Conservation (phyloP, 2,888 invertebrate species). For the Drosophila setosimentum region DNA sequence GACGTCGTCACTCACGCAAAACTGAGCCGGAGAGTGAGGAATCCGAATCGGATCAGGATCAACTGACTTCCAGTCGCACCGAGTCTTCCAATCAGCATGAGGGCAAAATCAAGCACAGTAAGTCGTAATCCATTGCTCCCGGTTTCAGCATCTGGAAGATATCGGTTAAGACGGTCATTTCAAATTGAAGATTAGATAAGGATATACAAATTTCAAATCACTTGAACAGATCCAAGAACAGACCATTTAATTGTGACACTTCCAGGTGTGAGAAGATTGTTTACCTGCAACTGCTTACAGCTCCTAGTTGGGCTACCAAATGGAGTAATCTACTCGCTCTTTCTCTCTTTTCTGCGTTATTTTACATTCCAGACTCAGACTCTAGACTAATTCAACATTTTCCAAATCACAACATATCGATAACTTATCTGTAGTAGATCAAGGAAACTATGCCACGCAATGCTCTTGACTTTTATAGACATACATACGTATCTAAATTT, state of each 20-base stretch:
- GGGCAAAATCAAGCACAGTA: constrained; percentile 90
- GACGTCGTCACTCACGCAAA: constrained; percentile 88
- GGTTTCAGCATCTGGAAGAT: constrained; percentile 14
- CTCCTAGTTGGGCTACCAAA: constrained; percentile 34
- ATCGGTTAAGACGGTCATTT: constrained; percentile 16
- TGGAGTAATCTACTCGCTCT: constrained; percentile 60
- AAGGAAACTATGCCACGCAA: constrained; percentile 37
- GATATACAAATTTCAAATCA: neutral
- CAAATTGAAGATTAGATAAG: neutral
- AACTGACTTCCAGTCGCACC: constrained; percentile 90
- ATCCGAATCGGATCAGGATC: constrained; percentile 91
- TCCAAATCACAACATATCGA: constrained; percentile 85
- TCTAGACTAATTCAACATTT: constrained; percentile 83
- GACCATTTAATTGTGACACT: constrained; percentile 8
- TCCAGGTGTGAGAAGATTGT: constrained; percentile 11
- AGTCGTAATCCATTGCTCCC: constrained; percentile 77
- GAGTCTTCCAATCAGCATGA: constrained; percentile 91
- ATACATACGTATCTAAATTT: constrained; percentile 22
- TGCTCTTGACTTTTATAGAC: constrained; percentile 38
- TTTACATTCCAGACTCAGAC: constrained; percentile 83
- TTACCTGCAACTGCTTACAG: constrained; percentile 8
- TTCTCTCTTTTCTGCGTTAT: constrained; percentile 63
- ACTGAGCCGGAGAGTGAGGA: constrained; percentile 90
- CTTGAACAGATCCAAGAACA: neutral
- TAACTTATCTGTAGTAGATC: constrained; percentile 82